phyloP scores from a whole-genome alignment of 1,140 invertebrate species.

The Camponotus pennsylvanicus region DNA sequence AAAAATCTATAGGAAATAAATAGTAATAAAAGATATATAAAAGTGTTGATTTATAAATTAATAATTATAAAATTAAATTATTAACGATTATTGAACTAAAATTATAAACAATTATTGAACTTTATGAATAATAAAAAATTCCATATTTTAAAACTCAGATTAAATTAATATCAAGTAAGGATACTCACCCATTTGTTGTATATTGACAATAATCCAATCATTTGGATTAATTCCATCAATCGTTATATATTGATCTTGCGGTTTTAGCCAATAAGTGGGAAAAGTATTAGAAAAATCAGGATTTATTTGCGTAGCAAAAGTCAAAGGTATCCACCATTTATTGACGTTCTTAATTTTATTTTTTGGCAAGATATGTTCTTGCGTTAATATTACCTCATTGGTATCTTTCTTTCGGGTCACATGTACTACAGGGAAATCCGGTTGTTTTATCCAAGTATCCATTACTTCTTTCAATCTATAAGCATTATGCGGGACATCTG shows the following conservation, averaged over 20 bases:
- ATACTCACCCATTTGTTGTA: slow-evolving; percentile 84
- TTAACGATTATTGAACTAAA: neutral
- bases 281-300: slow-evolving; percentile 82
- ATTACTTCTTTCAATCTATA: slow-evolving; percentile 86
- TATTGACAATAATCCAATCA: slow-evolving; percentile 87
- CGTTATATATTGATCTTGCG: slow-evolving; percentile 73
- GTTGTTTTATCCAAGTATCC: slow-evolving; percentile 91
- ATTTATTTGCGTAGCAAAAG: slow-evolving; percentile 81
- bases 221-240: slow-evolving; percentile 80
- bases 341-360: neutral
- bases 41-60: neutral
- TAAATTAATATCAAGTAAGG: slow-evolving; percentile 58
- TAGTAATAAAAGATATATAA: too few species aligned
- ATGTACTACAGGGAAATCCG: slow-evolving; percentile 89
- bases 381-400: slow-evolving; percentile 82
- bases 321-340: slow-evolving; percentile 85
- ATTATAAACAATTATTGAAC: neutral
- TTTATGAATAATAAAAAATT: neutral
- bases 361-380: slow-evolving; percentile 80
- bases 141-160: neutral
- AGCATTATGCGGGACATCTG: slow-evolving; percentile 75
- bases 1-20: too few species aligned
- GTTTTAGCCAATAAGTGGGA: slow-evolving; percentile 82
- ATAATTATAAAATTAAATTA: too few species aligned
- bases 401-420: slow-evolving; percentile 85